Evolutionary conservation across 2,113 vertebrate genomes (phyloP).

Genomic region (Heloderma charlesbogerti): DNA sequence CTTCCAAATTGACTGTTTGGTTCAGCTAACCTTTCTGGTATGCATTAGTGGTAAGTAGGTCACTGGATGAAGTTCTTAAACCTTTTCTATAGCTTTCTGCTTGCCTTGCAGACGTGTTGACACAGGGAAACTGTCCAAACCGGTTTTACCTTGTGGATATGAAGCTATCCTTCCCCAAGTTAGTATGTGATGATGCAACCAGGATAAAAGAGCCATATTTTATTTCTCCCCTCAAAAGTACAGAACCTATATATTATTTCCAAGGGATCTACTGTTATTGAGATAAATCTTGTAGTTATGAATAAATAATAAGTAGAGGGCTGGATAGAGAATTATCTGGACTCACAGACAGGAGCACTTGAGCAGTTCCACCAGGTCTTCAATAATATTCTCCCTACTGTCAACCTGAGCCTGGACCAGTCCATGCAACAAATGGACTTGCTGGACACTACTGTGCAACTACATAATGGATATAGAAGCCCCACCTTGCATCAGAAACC

Average conservation of each 20-base stretch:
- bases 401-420: neutral
- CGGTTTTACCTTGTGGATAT: slow-evolving; percentile 40
- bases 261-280: neutral
- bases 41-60: slow-evolving; percentile 12
- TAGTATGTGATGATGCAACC: neutral
- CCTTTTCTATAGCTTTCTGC: neutral
- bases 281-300: neutral
- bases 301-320: neutral
- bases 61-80: neutral
- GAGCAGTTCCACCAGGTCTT: neutral
- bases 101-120: neutral
- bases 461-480: neutral
- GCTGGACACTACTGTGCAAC: neutral
- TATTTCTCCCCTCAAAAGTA: neutral
- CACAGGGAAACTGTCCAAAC: neutral
- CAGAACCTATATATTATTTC: neutral
- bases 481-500: neutral
- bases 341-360: neutral
- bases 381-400: neutral
- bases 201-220: fast-evolving
- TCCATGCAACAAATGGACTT: neutral
- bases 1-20: neutral
- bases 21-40: neutral
- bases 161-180: slow-evolving; percentile 27
- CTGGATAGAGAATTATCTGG: neutral